Base-by-base conservation (phyloP, 2,113 vertebrate species). In the Butorides virescens region DNA sequence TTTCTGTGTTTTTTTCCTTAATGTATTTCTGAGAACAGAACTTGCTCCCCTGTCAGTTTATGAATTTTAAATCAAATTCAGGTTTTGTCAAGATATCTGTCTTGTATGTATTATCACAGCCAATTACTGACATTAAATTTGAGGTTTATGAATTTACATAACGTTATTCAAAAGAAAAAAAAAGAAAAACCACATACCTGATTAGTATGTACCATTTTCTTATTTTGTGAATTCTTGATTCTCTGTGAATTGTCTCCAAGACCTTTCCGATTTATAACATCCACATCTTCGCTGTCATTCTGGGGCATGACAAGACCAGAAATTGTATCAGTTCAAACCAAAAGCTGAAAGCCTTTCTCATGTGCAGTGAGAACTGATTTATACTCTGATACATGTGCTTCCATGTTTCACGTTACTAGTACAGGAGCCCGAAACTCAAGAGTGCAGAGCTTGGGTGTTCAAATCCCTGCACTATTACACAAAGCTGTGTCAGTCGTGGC, bases 141-240 rank as follows among this genome's bases (percentile, higher is more conserved):
- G 9, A 55, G 5, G 16, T 84, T 75, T 53, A 75, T 7, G 12
- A 80, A 70, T 67, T 79, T 86, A 73, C 15, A n/a, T 34, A 25
- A 65, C 16, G 2, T 37, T 87, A 39, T 66, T 55, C 6, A 3
- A 46, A 52, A 72, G 11, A 2, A 39, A 67, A 67, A 67, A 42
- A 50, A 11, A 14, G 9, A 9, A 23, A 13, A 12, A 42, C 36
- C 42, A 8, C 86, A 9, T 95, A 98, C 97, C 95, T 97, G 90
- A 19, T 61, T 42, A 79, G 16, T 20, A 13, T 52, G 73, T 29
- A 46, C 32, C 5, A 10, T 39, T 25, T 91, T 81, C 32, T 58
- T 55, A 20, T 42, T 94, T 83, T 92, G 92, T n/a, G 34, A 76
- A 49, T 22, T 90, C 73, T 94, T 92, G 5, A 32, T 91, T 78